Conservation (phyloP, 2,888 invertebrate species). For the Dendrolimus pini region DNA sequence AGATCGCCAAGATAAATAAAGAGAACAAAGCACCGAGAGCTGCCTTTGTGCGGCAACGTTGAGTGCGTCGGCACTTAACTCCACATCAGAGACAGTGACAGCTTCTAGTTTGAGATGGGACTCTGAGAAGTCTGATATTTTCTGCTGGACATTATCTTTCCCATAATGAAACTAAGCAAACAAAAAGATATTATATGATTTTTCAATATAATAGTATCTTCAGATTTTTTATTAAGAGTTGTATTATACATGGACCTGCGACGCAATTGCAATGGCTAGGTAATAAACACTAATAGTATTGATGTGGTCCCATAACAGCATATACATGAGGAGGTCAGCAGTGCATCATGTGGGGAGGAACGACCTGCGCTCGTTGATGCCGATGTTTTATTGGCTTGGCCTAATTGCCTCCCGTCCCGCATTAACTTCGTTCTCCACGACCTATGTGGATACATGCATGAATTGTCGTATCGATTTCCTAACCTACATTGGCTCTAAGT, state of each 20-base stretch:
- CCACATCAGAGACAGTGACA: slow-evolving; percentile 49
- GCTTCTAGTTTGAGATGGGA: slow-evolving; percentile 3
- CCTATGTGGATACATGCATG: slow-evolving; percentile 33
- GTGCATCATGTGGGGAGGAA: slow-evolving; percentile 32
- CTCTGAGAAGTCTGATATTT: no score
- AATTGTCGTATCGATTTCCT: slow-evolving; percentile 14
- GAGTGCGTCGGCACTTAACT: slow-evolving; percentile 62
- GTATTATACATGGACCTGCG: no score
- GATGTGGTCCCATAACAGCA: neutral
- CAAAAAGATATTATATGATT: no score
- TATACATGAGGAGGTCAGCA: neutral
- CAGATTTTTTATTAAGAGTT: no score
- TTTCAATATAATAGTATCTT: no score
- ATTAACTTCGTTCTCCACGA: slow-evolving; percentile 51
- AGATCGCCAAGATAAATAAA: slow-evolving; percentile 60
- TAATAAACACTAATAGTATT: no score
- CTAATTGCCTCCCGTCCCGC: slow-evolving; percentile 61
- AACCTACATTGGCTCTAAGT: neutral
- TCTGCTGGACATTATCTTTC: no score
- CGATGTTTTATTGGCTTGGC: slow-evolving; percentile 60
- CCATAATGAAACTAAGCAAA: no score
- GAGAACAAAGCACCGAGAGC: slow-evolving; percentile 71
- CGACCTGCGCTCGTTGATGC: slow-evolving; percentile 45
- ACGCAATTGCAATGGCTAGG: no score
- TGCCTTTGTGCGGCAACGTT: slow-evolving; percentile 61